Conservation (phyloP, 2,888 invertebrate genomes). For the Lochmaea capreae region DNA sequence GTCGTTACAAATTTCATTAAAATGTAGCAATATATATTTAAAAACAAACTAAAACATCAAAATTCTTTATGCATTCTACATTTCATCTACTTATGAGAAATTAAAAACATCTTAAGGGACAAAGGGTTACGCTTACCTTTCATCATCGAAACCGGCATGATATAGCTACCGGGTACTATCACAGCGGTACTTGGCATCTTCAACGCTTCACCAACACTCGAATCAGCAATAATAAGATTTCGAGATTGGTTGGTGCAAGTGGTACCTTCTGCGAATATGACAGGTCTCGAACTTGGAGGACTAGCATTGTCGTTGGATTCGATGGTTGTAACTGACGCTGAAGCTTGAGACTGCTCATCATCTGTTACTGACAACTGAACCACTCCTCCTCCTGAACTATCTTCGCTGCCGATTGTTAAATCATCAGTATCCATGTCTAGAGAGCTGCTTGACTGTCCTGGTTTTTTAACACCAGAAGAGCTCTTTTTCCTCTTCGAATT, state of each 20-base stretch:
- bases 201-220: slow-evolving; percentile 73
- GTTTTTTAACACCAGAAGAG: slow-evolving; percentile 70
- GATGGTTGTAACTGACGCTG: slow-evolving; percentile 56
- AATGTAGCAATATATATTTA: too few species aligned
- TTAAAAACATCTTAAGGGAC: slow-evolving; percentile 22
- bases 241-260: slow-evolving; percentile 63
- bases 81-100: slow-evolving; percentile 12
- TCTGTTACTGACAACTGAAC: slow-evolving; percentile 70
- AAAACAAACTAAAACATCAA: too few species aligned
- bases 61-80: slow-evolving; percentile 1
- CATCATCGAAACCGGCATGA: slow-evolving; percentile 78
- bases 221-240: slow-evolving; percentile 72
- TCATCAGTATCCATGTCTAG: slow-evolving; percentile 71
- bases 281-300: slow-evolving; percentile 55
- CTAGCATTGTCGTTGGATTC: slow-evolving; percentile 64
- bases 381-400: slow-evolving; percentile 77
- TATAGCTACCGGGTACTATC: slow-evolving; percentile 78
- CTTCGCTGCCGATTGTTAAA: slow-evolving; percentile 80
- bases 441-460: slow-evolving; percentile 62
- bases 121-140: slow-evolving; percentile 64
- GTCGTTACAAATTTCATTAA: too few species aligned
- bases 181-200: slow-evolving; percentile 76
- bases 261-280: slow-evolving; percentile 59
- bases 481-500: slow-evolving; percentile 78
- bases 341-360: slow-evolving; percentile 67